A percentile compares a stretch with the other conserved stretches of the same genome.
These are phyloP conservation scores for Melanchra persicariae DNA, from an alignment of 2,888 invertebrate species.

Conservation along the genomic window DNA sequence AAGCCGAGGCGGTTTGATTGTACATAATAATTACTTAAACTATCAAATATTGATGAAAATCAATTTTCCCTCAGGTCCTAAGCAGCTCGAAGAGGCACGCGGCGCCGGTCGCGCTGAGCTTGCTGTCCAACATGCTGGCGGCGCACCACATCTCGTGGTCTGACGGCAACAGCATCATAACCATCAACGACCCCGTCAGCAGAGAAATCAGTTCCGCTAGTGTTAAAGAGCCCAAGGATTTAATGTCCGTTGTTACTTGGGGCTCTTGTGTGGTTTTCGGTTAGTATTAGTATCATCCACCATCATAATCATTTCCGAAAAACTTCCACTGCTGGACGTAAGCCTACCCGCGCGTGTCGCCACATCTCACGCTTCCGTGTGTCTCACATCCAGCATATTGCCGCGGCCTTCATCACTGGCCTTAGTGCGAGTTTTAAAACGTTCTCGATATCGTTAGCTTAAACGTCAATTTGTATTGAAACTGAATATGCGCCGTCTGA, in stretches of 20 bases:
- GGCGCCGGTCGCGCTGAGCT: conserved; percentile 88
- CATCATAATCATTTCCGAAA: not conserved
- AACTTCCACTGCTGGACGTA: no score
- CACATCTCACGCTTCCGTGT: no score
- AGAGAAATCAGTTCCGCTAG: not conserved
- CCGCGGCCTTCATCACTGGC: no score
- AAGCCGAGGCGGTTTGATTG: no score
- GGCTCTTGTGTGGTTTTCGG: conserved; percentile 64
- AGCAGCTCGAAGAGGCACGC: conserved; percentile 90
- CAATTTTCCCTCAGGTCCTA: conserved; percentile 71
- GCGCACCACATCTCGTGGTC: conserved; percentile 56
- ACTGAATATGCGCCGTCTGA: no score
- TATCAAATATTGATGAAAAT: no score
- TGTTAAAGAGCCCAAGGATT: conserved; percentile 61
- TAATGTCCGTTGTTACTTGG: conserved; percentile 59
- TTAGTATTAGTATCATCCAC: conserved; percentile 62
- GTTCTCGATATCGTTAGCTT: no score
- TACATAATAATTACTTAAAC: no score
- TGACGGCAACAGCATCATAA: conserved; percentile 63
- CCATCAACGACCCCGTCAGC: conserved; percentile 72
- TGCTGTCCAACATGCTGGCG: conserved; percentile 85
- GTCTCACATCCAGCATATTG: no score
- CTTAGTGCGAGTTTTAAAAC: no score
- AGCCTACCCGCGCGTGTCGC: no score
- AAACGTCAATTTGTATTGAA: no score